These are phyloP conservation scores for Siphamia tubifer DNA, from an alignment of 2,113 vertebrate genomes.

Conservation along the genomic window DNA sequence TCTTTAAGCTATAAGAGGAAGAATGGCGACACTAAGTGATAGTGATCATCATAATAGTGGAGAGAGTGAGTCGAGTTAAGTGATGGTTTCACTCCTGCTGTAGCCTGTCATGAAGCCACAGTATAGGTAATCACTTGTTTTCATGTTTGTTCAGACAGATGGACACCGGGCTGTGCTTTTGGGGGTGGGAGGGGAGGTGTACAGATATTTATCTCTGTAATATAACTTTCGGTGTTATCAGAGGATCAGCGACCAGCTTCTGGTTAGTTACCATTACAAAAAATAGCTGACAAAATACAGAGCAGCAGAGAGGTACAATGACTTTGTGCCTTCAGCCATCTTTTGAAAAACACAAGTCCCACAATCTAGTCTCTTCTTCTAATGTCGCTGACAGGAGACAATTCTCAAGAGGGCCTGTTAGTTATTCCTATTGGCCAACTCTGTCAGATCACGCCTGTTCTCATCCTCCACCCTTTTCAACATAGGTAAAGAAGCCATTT, in stretches of 20 bases:
- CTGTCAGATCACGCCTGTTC: constrained; percentile 21
- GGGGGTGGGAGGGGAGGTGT: not conserved
- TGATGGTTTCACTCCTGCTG: constrained; percentile 49
- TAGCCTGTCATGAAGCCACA: constrained; percentile 38
- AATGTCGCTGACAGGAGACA: constrained; percentile 30
- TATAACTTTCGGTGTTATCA: constrained; percentile 27
- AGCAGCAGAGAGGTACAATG: constrained; percentile 72
- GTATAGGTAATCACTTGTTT: constrained; percentile 53
- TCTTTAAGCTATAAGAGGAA: constrained; percentile 40
- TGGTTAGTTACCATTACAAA: constrained; percentile 63
- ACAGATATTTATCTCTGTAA: constrained; percentile 27
- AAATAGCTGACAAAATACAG: constrained; percentile 65
- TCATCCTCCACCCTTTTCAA: constrained; percentile 49
- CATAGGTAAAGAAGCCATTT: constrained; percentile 61
- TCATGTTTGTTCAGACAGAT: constrained; percentile 33
- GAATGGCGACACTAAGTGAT: constrained; percentile 37
- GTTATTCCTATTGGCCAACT: constrained; percentile 19
- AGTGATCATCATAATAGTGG: constrained; percentile 38
- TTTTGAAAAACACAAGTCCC: constrained; percentile 53
- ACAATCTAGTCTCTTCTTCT: constrained; percentile 49
- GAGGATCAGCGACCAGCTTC: constrained; percentile 40
- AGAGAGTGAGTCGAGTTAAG: constrained; percentile 48
- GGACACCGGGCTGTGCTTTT: constrained; percentile 58
- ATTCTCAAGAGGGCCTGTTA: constrained; percentile 29
- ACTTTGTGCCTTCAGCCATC: constrained; percentile 73